Evolutionary conservation across 2,113 vertebrate species (phyloP), one percentile per base, ranked within the genome.

Genomic region (Sminthopsis crassicaudata): DNA sequence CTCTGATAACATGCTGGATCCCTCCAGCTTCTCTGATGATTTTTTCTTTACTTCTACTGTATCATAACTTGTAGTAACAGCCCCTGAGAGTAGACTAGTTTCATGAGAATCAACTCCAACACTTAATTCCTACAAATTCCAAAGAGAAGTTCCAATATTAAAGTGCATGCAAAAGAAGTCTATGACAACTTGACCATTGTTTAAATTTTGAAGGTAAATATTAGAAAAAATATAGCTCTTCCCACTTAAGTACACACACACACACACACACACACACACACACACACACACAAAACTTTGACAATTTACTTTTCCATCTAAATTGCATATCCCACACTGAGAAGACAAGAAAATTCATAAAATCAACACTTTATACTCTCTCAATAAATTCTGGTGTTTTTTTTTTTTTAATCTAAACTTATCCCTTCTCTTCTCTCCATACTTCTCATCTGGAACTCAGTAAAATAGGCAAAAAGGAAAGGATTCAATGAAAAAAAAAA

Each of bases 71-170:
- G 52, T 53, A 92, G 91, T 0, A 96, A 92, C 30, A 91, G 46
- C 55, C 92, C 57, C 90, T 1, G 96, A 96, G 46, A 53, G 96
- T 92, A 97, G 90, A 46, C 57, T 98, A 96, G 91, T 55, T 97
- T 98, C 97, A 96, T 96, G 90, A 96, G 67, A 95, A 0, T 93
- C 54, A 93, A 91, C 95, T 93, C 97, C 90, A 96, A 95, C 90
- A 96, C 46, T 95, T 94, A 97, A 95, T 95, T 93, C 94, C 96
- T 90, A 51, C 91, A 16, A 91, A 97, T 98, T 46, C 36, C 93
- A 98, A 97, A 97, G 0, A 94, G 95, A 96, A 97, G 92, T 91
- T 91, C 25, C 26, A 95, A 88, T 48, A 95, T 92, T 97, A 93
- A 0, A 96, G 8, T 23, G 94, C 46, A 93, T 51, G 91, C 26